Evolutionary conservation across 2,797 vertebrate genomes (phyloP), one percentile per base, ranked within the genome.

Genomic region (Fringilla coelebs): DNA sequence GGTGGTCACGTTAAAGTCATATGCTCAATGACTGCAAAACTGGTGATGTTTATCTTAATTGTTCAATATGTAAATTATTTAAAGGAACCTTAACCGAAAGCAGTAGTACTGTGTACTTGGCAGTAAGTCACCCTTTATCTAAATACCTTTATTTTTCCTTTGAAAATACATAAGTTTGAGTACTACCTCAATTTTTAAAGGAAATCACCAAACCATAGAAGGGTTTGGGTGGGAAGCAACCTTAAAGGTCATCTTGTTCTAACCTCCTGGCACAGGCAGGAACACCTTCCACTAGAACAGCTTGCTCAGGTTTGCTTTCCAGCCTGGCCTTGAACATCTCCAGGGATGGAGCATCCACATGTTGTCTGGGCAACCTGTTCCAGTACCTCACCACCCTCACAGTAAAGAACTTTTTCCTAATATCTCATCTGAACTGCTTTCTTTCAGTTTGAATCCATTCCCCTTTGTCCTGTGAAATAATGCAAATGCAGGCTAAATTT

Each of bases 1-100:
- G 32, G 2, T 51, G 24, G 13, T 75, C 1, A 12, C 0, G 0
- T 28, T 29, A 32, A 73, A 46, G 61, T 32, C 1, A 1, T 29
- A 5, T 32, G 13, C 55, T 73, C 49, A 32, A 3, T 54, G 31
- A 38, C 24, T 43, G 29, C 10, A 17, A 31, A 84, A 60, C 13
- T 26, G 13, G 12, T 65, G 36, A 38, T 52, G 3, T 36, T 66
- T 49, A 41, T 28, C 4, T 67, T 71, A 77, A 20, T 15, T 70
- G 18, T 13, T 32, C 8, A 43, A 40, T 12, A 18, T 4, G 28
- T 84, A 63, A 67, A 63, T 62, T 41, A 22, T 76, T 38, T 60
- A 65, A 77, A 87, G n/a, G 48, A 77, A 40, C 46, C 11, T 22
- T 60, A 65, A 51, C 18, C 5, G 20, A 46, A 70, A 65, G 28